These are phyloP conservation scores for Drosophila histrio DNA, from an alignment of 2,888 invertebrate species.

Conservation along the genomic window DNA sequence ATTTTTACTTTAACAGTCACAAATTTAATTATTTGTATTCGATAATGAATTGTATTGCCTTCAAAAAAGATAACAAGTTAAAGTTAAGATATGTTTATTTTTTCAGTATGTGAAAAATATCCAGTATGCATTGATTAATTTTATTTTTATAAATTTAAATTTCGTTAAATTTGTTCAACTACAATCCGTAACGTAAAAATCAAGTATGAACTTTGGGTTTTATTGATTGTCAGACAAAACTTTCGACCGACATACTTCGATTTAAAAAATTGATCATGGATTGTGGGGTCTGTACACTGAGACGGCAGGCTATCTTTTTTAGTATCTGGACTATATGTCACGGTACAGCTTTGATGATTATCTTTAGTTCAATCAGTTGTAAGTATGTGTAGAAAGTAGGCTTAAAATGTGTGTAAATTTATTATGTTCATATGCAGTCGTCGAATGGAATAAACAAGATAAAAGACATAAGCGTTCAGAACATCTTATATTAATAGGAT, in stretches of 20 bases:
- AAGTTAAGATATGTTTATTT: neutral
- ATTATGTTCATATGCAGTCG: neutral
- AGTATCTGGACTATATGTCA: conserved; percentile 2
- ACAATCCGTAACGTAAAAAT: neutral
- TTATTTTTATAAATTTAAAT: neutral
- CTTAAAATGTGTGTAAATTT: neutral
- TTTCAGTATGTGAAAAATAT: neutral
- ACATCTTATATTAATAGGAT: neutral
- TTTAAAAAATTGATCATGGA: conserved; percentile 4
- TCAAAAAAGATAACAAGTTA: neutral
- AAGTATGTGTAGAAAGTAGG: neutral
- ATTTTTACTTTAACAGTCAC: neutral
- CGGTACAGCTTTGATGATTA: neutral
- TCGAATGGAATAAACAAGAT: neutral
- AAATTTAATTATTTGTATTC: neutral
- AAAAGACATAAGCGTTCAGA: neutral
- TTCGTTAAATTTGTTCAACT: neutral
- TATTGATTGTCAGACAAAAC: neutral
- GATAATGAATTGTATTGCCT: neutral
- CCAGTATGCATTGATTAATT: conserved; percentile 2
- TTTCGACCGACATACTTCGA: neutral
- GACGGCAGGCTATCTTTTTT: neutral
- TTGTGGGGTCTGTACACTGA: neutral
- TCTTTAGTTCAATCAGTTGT: neutral
- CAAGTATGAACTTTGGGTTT: neutral